A percentile compares a stretch with the other conserved stretches of the same genome.
phyloP scores from a whole-genome alignment of 2,797 vertebrate species.

The Uromys caudimaculatus region DNA sequence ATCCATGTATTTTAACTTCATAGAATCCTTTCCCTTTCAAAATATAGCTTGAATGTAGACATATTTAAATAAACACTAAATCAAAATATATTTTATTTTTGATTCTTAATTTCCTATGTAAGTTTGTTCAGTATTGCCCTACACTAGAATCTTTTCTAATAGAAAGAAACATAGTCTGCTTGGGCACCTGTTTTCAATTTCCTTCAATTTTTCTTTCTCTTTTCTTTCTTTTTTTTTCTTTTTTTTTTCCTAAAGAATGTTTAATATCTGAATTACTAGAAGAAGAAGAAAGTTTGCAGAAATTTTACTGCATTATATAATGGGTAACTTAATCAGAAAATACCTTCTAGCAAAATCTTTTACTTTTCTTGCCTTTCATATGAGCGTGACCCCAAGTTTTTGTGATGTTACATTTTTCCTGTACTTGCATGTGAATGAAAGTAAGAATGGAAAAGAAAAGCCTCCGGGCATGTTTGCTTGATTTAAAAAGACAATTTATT shows the following conservation, averaged over 20 bases:
- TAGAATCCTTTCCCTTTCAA: not conserved
- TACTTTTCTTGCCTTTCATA: not conserved
- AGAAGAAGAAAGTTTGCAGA: not conserved
- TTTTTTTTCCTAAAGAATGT: not conserved
- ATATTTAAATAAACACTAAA: not conserved
- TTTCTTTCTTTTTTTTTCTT: too few relatives aligned
- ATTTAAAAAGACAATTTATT: not conserved
- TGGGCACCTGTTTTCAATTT: not conserved
- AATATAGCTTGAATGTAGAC: too few relatives aligned
- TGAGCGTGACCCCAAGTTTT: not conserved
- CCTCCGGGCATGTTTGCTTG: not conserved
- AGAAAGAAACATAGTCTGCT: too few relatives aligned
- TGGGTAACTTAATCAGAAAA: not conserved
- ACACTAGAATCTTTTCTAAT: not conserved
- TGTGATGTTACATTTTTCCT: not conserved
- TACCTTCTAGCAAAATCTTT: not conserved
- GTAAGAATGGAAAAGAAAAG: not conserved
- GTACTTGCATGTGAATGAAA: not conserved
- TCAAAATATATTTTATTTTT: not conserved
- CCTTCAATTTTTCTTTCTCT: too few relatives aligned
- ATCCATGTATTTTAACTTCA: not conserved
- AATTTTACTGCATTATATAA: not conserved
- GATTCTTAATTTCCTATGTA: not conserved
- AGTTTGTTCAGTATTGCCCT: not conserved
- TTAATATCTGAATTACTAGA: not conserved